Conservation (phyloP, 2,113 vertebrate species). For the Glaucomys volans region DNA sequence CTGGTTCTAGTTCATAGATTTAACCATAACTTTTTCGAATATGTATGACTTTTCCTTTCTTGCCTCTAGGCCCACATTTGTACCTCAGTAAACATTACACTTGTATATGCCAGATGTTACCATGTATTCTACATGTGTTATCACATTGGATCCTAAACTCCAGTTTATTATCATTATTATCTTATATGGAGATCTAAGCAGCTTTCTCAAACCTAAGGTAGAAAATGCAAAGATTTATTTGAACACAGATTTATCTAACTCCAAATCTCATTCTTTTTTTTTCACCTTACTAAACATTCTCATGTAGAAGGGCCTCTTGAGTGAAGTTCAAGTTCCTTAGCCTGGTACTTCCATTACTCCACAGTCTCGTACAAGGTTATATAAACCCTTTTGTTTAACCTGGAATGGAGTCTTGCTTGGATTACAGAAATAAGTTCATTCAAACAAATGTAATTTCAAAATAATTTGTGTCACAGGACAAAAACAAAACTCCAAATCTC, state of each 20-base stretch:
- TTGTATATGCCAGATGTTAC: neutral
- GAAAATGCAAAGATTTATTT: neutral
- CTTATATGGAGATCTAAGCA: neutral
- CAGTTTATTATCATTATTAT: neutral
- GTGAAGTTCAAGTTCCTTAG: neutral
- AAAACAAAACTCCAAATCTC: neutral
- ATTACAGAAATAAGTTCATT: neutral
- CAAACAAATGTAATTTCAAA: neutral
- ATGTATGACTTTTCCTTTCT: neutral
- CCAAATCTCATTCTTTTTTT: neutral
- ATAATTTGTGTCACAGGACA: neutral
- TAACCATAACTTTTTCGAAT: conserved; percentile 22
- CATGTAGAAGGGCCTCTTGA: neutral
- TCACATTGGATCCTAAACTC: neutral
- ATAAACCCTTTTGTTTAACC: neutral
- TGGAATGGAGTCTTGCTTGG: neutral
- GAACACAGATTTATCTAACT: neutral
- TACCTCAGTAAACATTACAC: neutral
- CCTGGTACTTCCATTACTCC: neutral
- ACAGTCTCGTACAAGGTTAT: neutral
- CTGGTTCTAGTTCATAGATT: neutral
- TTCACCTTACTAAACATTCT: neutral
- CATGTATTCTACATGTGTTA: neutral
- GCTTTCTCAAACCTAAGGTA: neutral
- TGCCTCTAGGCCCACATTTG: neutral